Evolutionary conservation across 2,888 invertebrate species (phyloP).

Genomic region (Eupeodes luniger): DNA sequence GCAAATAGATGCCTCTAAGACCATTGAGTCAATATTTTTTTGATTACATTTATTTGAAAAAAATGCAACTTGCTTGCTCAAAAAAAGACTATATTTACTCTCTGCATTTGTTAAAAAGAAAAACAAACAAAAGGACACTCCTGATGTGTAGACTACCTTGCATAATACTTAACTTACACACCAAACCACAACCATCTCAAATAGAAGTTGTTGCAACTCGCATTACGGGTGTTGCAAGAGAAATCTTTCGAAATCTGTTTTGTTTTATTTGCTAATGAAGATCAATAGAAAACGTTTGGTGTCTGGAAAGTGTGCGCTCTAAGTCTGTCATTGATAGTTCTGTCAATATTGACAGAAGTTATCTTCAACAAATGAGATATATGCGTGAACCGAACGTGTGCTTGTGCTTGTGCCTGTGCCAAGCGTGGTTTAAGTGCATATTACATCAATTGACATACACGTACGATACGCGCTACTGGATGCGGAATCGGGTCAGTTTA

Average conservation of each 20-base stretch:
- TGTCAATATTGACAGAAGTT: constrained; percentile 12
- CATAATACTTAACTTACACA: neutral
- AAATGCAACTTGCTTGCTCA: neutral
- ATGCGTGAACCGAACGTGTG: neutral
- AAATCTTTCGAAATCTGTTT: constrained; percentile 22
- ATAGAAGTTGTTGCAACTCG: neutral
- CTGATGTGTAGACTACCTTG: neutral
- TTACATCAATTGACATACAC: constrained; percentile 23
- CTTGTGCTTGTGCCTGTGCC: neutral
- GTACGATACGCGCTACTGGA: neutral
- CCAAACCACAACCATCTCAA: neutral
- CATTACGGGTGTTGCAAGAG: neutral
- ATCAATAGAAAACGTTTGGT: constrained; percentile 15
- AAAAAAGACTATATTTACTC: neutral
- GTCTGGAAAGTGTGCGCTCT: constrained; percentile 15
- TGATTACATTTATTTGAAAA: neutral
- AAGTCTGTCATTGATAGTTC: constrained; percentile 5
- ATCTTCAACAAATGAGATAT: constrained; percentile 5
- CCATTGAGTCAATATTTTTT: too few species aligned
- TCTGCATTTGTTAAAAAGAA: constrained; percentile 4
- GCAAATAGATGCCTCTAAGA: too few species aligned
- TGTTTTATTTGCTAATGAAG: constrained; percentile 5
- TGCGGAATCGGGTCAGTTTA: constrained; percentile 29
- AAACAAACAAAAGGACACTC: constrained; percentile 15
- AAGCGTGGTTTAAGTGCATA: constrained; percentile 5